These are phyloP conservation scores for Tethea ocularis DNA, from an alignment of 2,888 invertebrate species.

Conservation along the genomic window DNA sequence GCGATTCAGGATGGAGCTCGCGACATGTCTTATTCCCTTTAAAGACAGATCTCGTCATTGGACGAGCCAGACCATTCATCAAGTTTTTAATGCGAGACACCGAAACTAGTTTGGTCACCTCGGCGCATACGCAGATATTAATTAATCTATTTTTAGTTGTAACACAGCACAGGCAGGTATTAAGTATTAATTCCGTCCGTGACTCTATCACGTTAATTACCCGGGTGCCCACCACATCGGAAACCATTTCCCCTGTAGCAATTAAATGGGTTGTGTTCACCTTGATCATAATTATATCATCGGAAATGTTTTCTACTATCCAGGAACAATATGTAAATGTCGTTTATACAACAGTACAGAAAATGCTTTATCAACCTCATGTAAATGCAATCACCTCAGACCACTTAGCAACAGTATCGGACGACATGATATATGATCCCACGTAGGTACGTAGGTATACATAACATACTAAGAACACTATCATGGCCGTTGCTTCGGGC, in stretches of 20 bases:
- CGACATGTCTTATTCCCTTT: neutral
- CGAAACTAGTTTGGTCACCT: neutral
- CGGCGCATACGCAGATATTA: neutral
- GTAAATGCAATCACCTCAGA: neutral
- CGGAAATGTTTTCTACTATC: conserved; percentile 6
- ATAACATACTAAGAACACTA: conserved; percentile 29
- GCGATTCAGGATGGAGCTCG: neutral
- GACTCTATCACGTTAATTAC: conserved; percentile 5
- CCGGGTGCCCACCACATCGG: neutral
- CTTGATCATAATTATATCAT: neutral
- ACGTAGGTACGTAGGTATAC: neutral
- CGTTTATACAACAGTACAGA: neutral
- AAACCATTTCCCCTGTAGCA: conserved; percentile 1
- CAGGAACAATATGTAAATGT: neutral
- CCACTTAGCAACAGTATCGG: neutral
- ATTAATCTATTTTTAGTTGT: neutral
- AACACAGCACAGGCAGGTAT: neutral
- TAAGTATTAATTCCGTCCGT: conserved; percentile 2
- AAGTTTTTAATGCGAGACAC: neutral
- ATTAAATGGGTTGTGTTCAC: conserved; percentile 3
- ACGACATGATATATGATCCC: neutral
- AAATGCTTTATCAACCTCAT: neutral
- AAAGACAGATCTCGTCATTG: neutral
- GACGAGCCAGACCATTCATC: neutral
- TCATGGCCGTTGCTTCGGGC: conserved; percentile 45